Percentiles rank a stretch among this genome's conserved stretches.
phyloP scores from a whole-genome alignment of 2,888 invertebrate species.

The Empis stercorea region DNA sequence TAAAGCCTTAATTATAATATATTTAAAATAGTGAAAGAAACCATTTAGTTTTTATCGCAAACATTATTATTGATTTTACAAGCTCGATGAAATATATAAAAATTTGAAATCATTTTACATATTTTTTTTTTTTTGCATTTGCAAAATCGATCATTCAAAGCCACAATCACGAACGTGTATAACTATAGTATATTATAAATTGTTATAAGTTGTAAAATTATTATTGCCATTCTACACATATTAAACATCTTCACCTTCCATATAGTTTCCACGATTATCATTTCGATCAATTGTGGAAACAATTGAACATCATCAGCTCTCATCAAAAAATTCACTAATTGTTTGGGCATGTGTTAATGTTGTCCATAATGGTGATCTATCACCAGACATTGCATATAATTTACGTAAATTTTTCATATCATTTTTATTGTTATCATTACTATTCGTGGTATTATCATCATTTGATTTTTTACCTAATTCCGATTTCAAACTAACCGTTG shows the following conservation, averaged over 20 bases:
- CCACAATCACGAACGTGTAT: too few species aligned
- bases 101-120: too few species aligned
- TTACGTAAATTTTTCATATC: conserved; percentile 2
- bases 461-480: conserved; percentile 18
- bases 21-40: too few species aligned
- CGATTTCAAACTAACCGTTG: conserved; percentile 25
- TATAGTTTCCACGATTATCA: neutral
- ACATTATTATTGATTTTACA: too few species aligned
- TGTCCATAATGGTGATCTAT: conserved; percentile 69
- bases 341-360: conserved; percentile 62
- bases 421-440: neutral
- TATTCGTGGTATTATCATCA: neutral
- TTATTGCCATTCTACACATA: neutral
- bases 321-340: conserved; percentile 29
- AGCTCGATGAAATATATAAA: too few species aligned
- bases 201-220: too few species aligned
- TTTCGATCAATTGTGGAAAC: neutral
- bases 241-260: neutral
- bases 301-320: neutral
- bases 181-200: too few species aligned
- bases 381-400: conserved; percentile 35
- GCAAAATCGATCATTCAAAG: too few species aligned
- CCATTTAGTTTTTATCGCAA: too few species aligned
- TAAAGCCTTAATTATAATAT: too few species aligned
- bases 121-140: too few species aligned